These are phyloP conservation scores for Thaumatotibia leucotreta DNA, from an alignment of 1,140 invertebrate genomes.

Conservation along the genomic window DNA sequence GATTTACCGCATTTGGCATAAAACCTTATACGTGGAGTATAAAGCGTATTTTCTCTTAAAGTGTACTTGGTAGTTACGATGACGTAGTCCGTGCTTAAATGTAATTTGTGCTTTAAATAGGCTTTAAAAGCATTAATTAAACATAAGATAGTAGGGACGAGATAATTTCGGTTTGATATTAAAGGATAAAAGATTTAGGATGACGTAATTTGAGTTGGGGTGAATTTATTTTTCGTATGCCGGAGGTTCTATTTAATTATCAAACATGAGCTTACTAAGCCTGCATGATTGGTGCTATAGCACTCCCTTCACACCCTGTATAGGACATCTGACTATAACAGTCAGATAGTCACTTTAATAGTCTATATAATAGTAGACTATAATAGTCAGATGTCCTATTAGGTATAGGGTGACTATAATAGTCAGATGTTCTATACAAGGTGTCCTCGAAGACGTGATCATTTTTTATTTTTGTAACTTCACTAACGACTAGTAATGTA, in stretches of 20 bases:
- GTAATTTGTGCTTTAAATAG: constrained; percentile 9
- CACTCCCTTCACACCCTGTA: no score
- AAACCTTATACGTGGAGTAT: background rate
- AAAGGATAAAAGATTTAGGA: background rate
- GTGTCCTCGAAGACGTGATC: no score
- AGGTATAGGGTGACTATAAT: no score
- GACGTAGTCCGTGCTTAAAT: background rate
- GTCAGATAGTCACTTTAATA: no score
- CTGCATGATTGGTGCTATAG: no score
- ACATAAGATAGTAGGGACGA: constrained; percentile 6
- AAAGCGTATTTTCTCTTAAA: background rate
- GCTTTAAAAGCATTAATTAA: constrained; percentile 9
- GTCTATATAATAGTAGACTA: no score
- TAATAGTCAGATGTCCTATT: no score
- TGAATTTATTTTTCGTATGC: background rate
- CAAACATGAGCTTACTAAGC: no score
- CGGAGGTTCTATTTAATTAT: background rate
- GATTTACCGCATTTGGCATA: background rate
- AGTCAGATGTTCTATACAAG: no score
- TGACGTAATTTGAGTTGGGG: background rate
- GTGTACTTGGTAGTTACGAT: background rate
- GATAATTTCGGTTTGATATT: constrained; percentile 6
- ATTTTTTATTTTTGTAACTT: no score
- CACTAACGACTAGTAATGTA: no score
- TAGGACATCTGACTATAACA: no score